A percentile compares a stretch with the other conserved stretches of the same genome.
Conservation (phyloP, 2,797 vertebrate genomes). For the Sebastes steindachneri region DNA sequence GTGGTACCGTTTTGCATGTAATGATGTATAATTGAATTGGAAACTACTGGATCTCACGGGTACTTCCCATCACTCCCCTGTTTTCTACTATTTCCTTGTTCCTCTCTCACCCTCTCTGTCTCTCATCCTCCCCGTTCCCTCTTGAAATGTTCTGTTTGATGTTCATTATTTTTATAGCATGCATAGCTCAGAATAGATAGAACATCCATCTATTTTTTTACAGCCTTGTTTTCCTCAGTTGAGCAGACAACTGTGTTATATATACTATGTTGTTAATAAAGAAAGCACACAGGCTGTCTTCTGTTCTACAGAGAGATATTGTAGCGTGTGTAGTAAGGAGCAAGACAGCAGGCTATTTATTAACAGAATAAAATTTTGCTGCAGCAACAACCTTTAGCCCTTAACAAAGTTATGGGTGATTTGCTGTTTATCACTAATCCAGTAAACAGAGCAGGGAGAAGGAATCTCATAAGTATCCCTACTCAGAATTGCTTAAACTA, state of each 20-base stretch:
- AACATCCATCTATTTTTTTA: slow-evolving; percentile 34
- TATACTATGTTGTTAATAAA: slow-evolving; percentile 25
- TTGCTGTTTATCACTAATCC: slow-evolving; percentile 41
- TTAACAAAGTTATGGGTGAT: slow-evolving; percentile 23
- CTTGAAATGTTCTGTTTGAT: slow-evolving; percentile 32
- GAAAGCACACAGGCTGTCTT: slow-evolving; percentile 8
- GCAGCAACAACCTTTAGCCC: slow-evolving; percentile 25
- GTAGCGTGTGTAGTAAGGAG: slow-evolving; percentile 2
- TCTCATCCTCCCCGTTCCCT: neutral
- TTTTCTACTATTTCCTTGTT: neutral
- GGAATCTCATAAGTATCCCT: slow-evolving; percentile 5
- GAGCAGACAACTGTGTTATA: slow-evolving; percentile 35
- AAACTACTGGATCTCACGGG: neutral
- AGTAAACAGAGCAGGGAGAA: slow-evolving; percentile 6
- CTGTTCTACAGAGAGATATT: neutral
- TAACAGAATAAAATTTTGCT: slow-evolving; percentile 21
- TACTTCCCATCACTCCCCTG: neutral
- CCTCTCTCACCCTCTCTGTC: neutral
- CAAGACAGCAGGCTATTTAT: slow-evolving; percentile 18
- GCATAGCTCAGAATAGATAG: slow-evolving; percentile 34
- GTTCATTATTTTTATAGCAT: slow-evolving; percentile 44
- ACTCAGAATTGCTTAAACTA: neutral
- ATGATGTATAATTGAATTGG: slow-evolving; percentile 2
- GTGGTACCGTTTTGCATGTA: neutral
- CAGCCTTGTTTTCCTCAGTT: slow-evolving; percentile 22